phyloP scores from a whole-genome alignment of 2,797 vertebrate genomes.

The Sparidentex hasta region DNA sequence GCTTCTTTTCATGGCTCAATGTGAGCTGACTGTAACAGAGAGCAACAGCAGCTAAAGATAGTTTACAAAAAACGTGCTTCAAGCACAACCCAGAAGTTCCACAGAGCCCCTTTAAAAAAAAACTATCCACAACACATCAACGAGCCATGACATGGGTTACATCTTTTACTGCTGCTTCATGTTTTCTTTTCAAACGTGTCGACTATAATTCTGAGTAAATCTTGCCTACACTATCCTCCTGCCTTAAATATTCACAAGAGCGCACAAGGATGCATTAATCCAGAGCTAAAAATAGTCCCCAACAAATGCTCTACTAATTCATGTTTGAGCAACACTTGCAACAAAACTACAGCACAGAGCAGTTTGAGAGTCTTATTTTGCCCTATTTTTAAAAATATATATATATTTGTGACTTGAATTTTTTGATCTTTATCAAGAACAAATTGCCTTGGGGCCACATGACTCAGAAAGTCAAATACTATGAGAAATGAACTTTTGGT shows the following conservation, averaged over 20 bases:
- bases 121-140: neutral
- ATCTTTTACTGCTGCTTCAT: neutral
- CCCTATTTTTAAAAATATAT: neutral
- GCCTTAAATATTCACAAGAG: neutral
- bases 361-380: neutral
- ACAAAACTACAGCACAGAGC: neutral
- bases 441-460: neutral
- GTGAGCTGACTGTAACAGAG: no score
- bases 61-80: no score
- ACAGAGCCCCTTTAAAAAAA: neutral
- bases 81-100: no score
- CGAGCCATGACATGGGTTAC: neutral
- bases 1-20: no score
- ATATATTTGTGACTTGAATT: neutral
- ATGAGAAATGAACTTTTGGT: neutral
- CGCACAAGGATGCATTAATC: neutral
- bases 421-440: neutral
- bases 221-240: neutral
- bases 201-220: neutral
- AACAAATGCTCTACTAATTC: neutral
- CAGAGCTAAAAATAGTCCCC: neutral
- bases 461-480: conserved; percentile 3
- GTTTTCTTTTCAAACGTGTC: neutral
- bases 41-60: no score
- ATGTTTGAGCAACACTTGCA: neutral